Evolutionary conservation across 2,113 vertebrate species (phyloP).

Genomic region (Eptesicus fuscus): DNA sequence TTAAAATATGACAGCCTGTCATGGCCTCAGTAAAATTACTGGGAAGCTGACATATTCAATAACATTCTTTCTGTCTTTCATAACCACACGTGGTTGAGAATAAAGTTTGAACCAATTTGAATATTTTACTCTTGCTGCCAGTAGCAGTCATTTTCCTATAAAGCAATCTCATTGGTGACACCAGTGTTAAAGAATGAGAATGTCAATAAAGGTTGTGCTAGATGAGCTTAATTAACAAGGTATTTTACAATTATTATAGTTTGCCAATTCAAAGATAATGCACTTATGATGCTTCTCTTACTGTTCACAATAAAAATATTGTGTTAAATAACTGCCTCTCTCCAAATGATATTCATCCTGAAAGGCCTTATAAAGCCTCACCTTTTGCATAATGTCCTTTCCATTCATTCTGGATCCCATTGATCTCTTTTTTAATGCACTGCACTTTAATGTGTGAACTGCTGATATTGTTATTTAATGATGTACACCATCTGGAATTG

Average conservation of each 20-base stretch:
- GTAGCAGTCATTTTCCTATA: neutral
- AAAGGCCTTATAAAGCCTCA: neutral
- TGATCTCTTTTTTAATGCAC: neutral
- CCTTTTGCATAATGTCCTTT: neutral
- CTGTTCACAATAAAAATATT: neutral
- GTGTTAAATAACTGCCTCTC: neutral
- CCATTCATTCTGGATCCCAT: neutral
- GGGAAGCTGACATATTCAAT: neutral
- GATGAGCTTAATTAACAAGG: neutral
- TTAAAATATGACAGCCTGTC: neutral
- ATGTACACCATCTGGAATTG: neutral
- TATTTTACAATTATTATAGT: neutral
- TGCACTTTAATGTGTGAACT: neutral
- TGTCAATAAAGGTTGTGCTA: neutral
- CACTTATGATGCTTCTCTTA: neutral
- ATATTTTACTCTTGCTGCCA: neutral
- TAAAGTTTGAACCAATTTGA: neutral
- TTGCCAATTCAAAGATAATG: neutral
- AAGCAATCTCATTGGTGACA: neutral
- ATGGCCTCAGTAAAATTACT: neutral
- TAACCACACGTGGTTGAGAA: neutral
- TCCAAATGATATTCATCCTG: neutral
- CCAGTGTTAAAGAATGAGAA: neutral
- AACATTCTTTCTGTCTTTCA: neutral
- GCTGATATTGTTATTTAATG: conserved; percentile 1